Percentiles rank a stretch among this genome's conserved stretches.
Conservation (phyloP, 2,797 vertebrate species). For the Sebastes itinus region DNA sequence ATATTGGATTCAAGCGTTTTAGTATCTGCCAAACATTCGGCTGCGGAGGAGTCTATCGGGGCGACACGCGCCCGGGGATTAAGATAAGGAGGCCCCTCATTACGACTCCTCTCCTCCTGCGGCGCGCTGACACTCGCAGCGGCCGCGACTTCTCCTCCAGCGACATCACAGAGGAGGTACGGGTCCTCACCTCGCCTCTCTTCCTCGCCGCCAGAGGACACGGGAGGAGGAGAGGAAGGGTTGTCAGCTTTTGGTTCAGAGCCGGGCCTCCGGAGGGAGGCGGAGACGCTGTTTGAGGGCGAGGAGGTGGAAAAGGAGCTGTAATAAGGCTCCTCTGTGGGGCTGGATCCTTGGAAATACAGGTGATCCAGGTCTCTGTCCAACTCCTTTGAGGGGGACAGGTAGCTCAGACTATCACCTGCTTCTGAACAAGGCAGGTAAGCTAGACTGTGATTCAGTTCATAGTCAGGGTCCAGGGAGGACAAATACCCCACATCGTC, state of each 20-base stretch:
- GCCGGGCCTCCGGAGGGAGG: conserved; percentile 15
- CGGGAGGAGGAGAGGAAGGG: not conserved
- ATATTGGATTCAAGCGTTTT: conserved; percentile 86
- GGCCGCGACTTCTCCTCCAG: conserved; percentile 47
- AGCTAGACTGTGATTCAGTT: not conserved
- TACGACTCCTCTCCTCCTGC: conserved; percentile 70
- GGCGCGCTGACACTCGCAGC: conserved; percentile 46
- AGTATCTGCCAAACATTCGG: conserved; percentile 83
- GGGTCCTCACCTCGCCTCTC: conserved; percentile 51
- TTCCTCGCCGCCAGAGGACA: conserved; percentile 9
- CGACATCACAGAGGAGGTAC: conserved; percentile 73
- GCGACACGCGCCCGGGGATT: conserved; percentile 84
- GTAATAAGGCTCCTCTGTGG: conserved; percentile 17
- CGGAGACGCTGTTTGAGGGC: not conserved
- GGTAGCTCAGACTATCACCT: not conserved
- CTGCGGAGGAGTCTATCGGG: conserved; percentile 80
- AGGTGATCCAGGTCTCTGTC: conserved; percentile 4
- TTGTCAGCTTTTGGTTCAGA: not conserved
- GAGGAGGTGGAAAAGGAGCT: conserved; percentile 48
- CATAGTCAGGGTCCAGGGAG: not conserved
- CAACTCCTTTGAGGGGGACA: conserved; percentile 1
- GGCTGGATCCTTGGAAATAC: conserved; percentile 3
- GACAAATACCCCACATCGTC: not conserved
- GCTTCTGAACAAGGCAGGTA: not conserved
- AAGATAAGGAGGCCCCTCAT: conserved; percentile 85